Evolutionary conservation across 1,140 invertebrate species (phyloP), one percentile per base, ranked within the genome.

Genomic region (Helicoverpa armigera): DNA sequence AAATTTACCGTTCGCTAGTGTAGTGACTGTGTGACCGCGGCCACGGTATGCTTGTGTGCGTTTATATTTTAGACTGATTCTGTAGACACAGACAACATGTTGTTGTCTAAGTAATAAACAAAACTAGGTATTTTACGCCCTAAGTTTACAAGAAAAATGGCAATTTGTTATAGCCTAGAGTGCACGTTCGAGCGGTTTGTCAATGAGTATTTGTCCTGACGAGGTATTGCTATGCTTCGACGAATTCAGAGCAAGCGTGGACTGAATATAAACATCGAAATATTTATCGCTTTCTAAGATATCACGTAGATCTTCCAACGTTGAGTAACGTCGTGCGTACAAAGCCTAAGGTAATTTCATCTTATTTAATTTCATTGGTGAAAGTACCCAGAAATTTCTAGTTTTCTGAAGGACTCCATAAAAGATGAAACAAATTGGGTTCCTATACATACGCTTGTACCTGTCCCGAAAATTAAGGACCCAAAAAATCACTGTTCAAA

Each of bases 1-100:
- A 50, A 79, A 70, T 76, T 61, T 23, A 75, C 29, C 72, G 50
- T 82, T 82, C 80, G 73, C 74, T 86, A 86, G 84, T 79, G 48
- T 83, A 85, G 35, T 53, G 76, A 70, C 13, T 73, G 73, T 61
- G 63, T 75, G n/a, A 67, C 43, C 29, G 48, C 70, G 50, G 80
- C 67, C 74, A 48, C 29, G 35, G 50, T 16, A 31, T 12, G 13
- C 69, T 48, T 23, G 2, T 67, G 50, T 72, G 18, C 13, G 5
- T 72, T 54, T 18, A n/a, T 60, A 23, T 79, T n/a, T 14, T 18
- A 43, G 53, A 56, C 51, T 29, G 16, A 76, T 29, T 51, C 43
- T 12, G 14, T 7, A 23, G n/a, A 76, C 11, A 63, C 51, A 14
- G 18, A 76, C 29, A 18, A 29, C 50, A 18, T 48, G 50, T 23